Evolutionary conservation across 2,888 invertebrate genomes (phyloP), one percentile per base, ranked within the genome.

Genomic region (Drosophila trichaetosa): DNA sequence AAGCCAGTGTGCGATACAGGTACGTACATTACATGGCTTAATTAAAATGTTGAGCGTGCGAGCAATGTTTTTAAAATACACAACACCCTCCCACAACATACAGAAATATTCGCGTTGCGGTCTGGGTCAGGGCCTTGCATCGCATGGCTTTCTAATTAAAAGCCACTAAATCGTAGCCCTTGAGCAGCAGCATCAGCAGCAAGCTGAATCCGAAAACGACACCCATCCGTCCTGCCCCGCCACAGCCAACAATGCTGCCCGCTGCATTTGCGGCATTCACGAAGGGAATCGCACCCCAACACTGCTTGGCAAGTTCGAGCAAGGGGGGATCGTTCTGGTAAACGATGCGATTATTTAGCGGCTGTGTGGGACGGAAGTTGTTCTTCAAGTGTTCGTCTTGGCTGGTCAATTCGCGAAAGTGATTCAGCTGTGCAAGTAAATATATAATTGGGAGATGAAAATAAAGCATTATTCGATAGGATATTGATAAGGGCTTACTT

Each of bases 321-420:
- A 13, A 3, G 4, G 0, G 2, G 1, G 74, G 42, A 4, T 46
- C 7, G 18, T 76, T 63, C 54, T 77, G 75, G 52, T 87, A 95
- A 0, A 96, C 95, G 0, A 93, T 93, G 78, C 97, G 94, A 83
- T 96, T 96, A 36, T 96, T 96, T 1, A 97, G 93, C 0, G 97
- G 96, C 89, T 97, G 97, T 38, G 96, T 95, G 0, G 97, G 97
- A 18, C 98, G 95, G 92, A 96, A 97, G 92, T 98, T 98, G 90
- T 97, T 96, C 1, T 95, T 95, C 73, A 98, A 94, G 27, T 91
- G 87, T 96, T 87, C 97, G 60, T 95, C 94, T 13, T 94, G 93
- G 3, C 95, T 95, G 59, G 94, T 94, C 46, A 97, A 93, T 76
- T 94, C 94, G 52, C 97, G 95, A 91, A 97, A 97, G 57, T 94